phyloP scores from a whole-genome alignment of 2,113 vertebrate species.

The Toxotes jaculatrix region DNA sequence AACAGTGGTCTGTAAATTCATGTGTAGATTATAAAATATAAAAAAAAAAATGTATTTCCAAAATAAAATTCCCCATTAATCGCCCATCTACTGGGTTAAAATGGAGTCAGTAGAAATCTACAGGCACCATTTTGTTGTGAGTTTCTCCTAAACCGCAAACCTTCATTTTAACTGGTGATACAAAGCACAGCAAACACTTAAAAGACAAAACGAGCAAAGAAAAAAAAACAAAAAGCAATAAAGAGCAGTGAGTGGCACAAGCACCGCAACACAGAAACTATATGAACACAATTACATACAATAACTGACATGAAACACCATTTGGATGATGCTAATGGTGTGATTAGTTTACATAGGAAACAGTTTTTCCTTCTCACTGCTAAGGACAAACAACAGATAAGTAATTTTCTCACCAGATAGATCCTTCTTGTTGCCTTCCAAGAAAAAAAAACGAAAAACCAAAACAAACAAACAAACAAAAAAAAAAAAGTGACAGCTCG shows the following conservation, averaged over 20 bases:
- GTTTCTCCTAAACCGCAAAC: constrained; percentile 27
- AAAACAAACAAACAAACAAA: constrained; percentile 1
- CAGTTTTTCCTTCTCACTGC: constrained; percentile 51
- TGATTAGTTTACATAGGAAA: constrained; percentile 28
- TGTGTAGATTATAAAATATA: constrained; percentile 3
- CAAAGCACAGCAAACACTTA: constrained; percentile 50
- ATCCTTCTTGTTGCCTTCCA: constrained; percentile 56
- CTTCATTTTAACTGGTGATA: constrained; percentile 20
- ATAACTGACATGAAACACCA: constrained; percentile 60
- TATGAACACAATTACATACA: constrained; percentile 48
- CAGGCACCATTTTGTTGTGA: constrained; percentile 61
- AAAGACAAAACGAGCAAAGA: constrained; percentile 53
- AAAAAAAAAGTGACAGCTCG: constrained; percentile 29
- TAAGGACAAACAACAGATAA: constrained; percentile 41
- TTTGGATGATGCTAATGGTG: constrained; percentile 64
- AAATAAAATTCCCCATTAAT: constrained; percentile 1
- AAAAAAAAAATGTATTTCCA: background rate
- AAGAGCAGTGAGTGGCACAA: constrained; percentile 62
- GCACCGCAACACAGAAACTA: constrained; percentile 63
- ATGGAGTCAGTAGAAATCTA: constrained; percentile 33
- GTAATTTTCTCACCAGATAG: constrained; percentile 64
- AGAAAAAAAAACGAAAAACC: constrained; percentile 18
- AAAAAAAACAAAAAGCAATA: constrained; percentile 38
- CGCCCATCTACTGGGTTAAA: constrained; percentile 5
- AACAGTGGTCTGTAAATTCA: constrained; percentile 21